These are phyloP conservation scores for Prionace glauca DNA, from an alignment of 2,797 vertebrate genomes.

Conservation along the genomic window DNA sequence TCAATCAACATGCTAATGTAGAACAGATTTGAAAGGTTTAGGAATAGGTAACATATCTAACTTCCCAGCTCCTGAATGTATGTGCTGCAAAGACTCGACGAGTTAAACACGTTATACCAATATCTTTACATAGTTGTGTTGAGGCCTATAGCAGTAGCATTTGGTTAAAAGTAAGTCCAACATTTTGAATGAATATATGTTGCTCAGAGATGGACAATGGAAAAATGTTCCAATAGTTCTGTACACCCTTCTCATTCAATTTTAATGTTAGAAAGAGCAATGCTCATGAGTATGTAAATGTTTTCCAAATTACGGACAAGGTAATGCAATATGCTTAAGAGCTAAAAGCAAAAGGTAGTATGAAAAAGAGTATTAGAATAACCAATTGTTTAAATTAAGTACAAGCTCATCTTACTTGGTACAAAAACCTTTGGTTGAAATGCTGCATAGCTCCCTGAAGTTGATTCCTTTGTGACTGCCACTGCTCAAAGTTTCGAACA, in stretches of 20 bases:
- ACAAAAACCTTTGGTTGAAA: constrained; percentile 96
- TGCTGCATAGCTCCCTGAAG: constrained; percentile 97
- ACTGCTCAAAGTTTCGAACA: constrained; percentile 91
- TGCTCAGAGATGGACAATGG: neutral
- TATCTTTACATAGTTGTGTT: neutral
- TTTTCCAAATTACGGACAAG: neutral
- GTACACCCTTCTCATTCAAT: neutral
- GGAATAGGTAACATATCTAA: neutral
- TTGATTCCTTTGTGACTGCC: constrained; percentile 92
- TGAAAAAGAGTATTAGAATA: neutral
- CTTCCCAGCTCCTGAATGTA: neutral
- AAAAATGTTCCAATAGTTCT: neutral
- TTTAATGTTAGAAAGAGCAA: neutral
- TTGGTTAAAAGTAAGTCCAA: neutral
- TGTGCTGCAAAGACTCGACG: neutral
- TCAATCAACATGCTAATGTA: neutral
- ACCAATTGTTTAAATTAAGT: neutral
- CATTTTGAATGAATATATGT: neutral
- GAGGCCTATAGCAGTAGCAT: neutral
- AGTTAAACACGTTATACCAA: neutral
- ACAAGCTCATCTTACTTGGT: constrained; percentile 70
- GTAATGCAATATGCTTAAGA: neutral
- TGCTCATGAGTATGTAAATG: neutral
- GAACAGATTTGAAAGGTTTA: neutral
- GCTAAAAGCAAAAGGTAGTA: neutral